Percentiles rank a stretch among this genome's conserved stretches.
Evolutionary conservation across 2,888 invertebrate species (phyloP).

Genomic region (Luperina nickerlii): DNA sequence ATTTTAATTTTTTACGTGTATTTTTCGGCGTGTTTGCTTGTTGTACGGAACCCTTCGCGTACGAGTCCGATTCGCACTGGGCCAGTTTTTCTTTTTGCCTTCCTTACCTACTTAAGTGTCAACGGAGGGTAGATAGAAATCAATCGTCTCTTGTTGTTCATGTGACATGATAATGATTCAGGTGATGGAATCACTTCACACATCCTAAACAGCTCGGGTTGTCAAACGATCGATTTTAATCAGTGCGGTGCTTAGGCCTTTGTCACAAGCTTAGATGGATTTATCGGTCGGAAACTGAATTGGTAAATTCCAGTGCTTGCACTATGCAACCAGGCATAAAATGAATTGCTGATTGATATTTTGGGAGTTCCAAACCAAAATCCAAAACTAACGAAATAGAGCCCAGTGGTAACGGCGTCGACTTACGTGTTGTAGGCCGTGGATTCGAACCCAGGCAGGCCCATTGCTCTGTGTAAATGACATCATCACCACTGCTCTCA

Average conservation of each 20-base stretch:
- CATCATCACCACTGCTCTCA: no score
- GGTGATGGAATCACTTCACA: background rate
- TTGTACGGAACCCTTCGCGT: no score
- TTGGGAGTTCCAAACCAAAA: background rate
- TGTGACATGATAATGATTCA: constrained; percentile 13
- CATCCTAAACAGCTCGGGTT: constrained; percentile 5
- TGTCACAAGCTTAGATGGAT: background rate
- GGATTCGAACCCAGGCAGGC: background rate
- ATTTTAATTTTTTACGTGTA: no score
- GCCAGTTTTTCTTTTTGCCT: background rate
- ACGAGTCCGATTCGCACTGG: no score
- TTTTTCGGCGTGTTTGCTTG: no score
- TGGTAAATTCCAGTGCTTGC: no score
- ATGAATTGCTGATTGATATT: background rate
- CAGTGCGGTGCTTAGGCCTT: background rate
- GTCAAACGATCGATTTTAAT: constrained; percentile 8
- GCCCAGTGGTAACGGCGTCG: background rate
- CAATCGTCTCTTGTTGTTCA: constrained; percentile 11
- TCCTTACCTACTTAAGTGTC: background rate
- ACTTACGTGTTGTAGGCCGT: background rate
- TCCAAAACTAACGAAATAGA: background rate
- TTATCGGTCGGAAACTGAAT: background rate
- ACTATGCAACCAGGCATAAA: background rate
- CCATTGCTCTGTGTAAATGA: no score
- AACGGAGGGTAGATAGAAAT: constrained; percentile 20